Base-by-base conservation (phyloP, 2,888 invertebrate species). In the Harpalus rubripes region DNA sequence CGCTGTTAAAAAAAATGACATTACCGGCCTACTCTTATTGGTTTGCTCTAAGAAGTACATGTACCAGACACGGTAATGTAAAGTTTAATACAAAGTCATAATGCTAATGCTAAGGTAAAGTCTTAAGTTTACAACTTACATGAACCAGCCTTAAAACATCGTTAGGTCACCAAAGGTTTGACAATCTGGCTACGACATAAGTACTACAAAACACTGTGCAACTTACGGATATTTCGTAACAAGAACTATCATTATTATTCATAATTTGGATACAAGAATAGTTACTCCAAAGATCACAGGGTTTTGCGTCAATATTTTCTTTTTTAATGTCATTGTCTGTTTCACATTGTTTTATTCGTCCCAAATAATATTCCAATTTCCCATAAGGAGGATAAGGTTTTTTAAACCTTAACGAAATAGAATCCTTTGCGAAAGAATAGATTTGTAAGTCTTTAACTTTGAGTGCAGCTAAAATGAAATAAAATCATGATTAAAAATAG, bases 341-440 rank as follows among this genome's bases (percentile, higher is more conserved):
- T 8, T n/a, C 68, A 58, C 15, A 44, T 56, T 85, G 83, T 72
- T 83, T 78, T 32, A 32, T 32, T 32, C 0, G 32, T 6, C 32
- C 32, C 6, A 52, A 65, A 83, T 88, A 89, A 12, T 84, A 0
- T 15, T 85, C 61, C 18, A 89, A 81, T 63, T 89, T 86, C 41
- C 89, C 90, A 83, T 88, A 88, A 12, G 89, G 89, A 1, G 89
- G 89, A 87, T 87, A 86, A 4, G 89, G 89, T 63, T 88, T 86
- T 76, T 76, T 74, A 87, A 89, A 89, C 56, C 88, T 86, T 32
- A 89, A 8, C 1, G 87, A 87, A 44, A 89, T 85, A 4, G 84
- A 87, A 39, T 32, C 81, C n/a, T 72, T 39, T 44, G 86, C 87
- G 41, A 86, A 87, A 18, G 88, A 87, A 85, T 86, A 87, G 16